A percentile compares a stretch with the other conserved stretches of the same genome.
phyloP scores from a whole-genome alignment of 2,888 invertebrate genomes.

The Saturnia japonica region DNA sequence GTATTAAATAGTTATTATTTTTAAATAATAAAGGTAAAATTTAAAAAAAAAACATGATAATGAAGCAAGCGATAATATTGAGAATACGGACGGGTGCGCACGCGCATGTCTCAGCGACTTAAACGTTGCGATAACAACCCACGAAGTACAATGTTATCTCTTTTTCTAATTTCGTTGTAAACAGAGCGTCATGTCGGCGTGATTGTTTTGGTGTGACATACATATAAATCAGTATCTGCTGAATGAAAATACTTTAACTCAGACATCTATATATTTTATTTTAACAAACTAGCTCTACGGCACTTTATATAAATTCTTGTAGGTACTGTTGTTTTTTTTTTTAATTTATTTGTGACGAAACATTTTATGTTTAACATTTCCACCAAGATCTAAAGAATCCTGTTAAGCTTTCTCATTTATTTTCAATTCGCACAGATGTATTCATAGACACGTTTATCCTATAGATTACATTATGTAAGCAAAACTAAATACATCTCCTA shows the following conservation, averaged over 20 bases:
- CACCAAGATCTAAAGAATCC: too few species aligned
- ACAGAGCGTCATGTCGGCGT: not conserved
- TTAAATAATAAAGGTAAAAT: not conserved
- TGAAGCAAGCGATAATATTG: slow-evolving; percentile 28
- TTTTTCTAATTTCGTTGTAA: slow-evolving; percentile 12
- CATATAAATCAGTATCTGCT: not conserved
- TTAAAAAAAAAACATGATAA: slow-evolving; percentile 16
- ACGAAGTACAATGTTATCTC: slow-evolving; percentile 11
- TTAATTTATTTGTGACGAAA: too few species aligned
- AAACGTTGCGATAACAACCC: slow-evolving; percentile 7
- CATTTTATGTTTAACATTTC: too few species aligned
- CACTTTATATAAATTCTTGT: too few species aligned
- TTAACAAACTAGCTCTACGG: not conserved
- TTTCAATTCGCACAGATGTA: not conserved
- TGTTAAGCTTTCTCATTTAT: not conserved
- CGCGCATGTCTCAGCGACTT: slow-evolving; percentile 15
- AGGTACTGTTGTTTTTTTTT: too few species aligned
- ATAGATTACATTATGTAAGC: not conserved
- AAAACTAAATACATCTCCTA: too few species aligned
- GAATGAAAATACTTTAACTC: not conserved
- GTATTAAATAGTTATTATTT: not conserved
- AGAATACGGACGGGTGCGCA: slow-evolving; percentile 26
- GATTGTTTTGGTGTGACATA: slow-evolving; percentile 8
- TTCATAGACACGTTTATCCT: not conserved
- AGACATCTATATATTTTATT: not conserved